Base-by-base conservation (phyloP, 1,140 invertebrate species). In the Pogonognathellus flavescens region DNA sequence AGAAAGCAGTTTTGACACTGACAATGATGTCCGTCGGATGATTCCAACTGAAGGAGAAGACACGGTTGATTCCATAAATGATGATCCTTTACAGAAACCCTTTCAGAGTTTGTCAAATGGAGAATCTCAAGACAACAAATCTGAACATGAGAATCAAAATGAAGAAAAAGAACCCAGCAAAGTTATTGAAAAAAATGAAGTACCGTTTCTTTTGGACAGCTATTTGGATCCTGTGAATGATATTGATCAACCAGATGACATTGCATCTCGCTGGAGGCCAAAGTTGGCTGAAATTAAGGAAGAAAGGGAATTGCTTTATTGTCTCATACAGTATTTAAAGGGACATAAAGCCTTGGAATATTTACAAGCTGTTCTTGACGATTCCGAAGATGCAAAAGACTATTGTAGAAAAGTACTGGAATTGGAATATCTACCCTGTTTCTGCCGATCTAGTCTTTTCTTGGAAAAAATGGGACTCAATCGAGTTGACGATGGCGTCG, bases 281-380 rank as follows among this genome's bases (percentile, higher is more conserved):
- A 86, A 62, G 50, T 31, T 89, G 16, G 80, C 80, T 0, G 87
- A 88, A 25, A 86, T 88, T 49, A 41, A 88, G 0, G 57, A 76
- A 14, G 86, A 89, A 84, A 62, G 84, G 25, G 88, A 89, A 22
- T 55, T 89, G 0, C 70, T 89, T 3, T 89, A 89, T 52, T 80
- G 76, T n/a, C 57, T 89, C 11, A 89, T 89, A 70, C 88, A 89
- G 18, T 89, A 87, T 41, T 50, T 89, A 22, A 89, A 82, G 80
- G 85, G 82, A 3, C 62, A 89, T 41, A 84, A 84, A 31, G 84
- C 87, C 1, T 59, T 89, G 52, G 88, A 85, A n/a, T 89, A 85
- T 53, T 62, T 89, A 14, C 88, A 89, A 86, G 87, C 84, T 50
- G 87, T 89, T 9, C 60, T 89, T 50, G 88, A 89, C 49, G 87